Percentiles rank a stretch among this genome's conserved stretches.
Evolutionary conservation across 2,888 invertebrate species (phyloP).

Genomic region (Tachystola acroxantha): DNA sequence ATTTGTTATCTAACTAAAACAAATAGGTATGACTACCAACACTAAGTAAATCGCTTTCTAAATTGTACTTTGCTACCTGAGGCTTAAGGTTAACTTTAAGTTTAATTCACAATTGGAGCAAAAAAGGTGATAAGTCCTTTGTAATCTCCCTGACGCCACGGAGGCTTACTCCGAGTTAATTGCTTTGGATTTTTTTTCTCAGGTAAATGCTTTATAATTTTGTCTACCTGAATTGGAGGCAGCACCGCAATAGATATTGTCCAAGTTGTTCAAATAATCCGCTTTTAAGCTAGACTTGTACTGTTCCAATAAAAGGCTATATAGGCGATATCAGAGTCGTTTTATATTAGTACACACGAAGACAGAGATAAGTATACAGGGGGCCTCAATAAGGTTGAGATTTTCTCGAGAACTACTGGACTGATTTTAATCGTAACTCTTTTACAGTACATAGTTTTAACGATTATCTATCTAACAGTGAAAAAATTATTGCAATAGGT

Average conservation of each 20-base stretch:
- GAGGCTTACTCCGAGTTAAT: conserved; percentile 68
- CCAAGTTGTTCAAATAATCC: too few relatives aligned
- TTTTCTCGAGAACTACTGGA: too few relatives aligned
- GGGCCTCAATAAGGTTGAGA: too few relatives aligned
- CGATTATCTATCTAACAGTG: too few relatives aligned
- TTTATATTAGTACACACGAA: too few relatives aligned
- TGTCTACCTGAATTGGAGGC: conserved; percentile 72
- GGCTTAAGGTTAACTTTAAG: conserved; percentile 24
- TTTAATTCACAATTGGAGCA: conserved; percentile 24
- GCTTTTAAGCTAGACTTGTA: too few relatives aligned
- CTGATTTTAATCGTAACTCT: too few relatives aligned
- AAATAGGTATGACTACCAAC: conserved; percentile 68
- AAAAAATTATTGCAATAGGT: too few relatives aligned
- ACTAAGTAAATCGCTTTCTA: conserved; percentile 16
- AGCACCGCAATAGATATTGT: conserved; percentile 45
- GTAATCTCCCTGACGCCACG: conserved; percentile 74
- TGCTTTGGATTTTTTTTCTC: conserved; percentile 66
- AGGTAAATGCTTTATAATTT: conserved; percentile 63
- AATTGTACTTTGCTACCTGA: conserved; percentile 26
- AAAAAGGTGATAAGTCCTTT: conserved; percentile 71
- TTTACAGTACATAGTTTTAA: too few relatives aligned
- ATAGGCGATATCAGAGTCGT: too few relatives aligned
- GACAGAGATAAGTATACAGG: too few relatives aligned
- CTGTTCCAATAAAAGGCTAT: too few relatives aligned
- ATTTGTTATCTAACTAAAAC: conserved; percentile 68